These are phyloP conservation scores for Galago senegalensis DNA, from an alignment of 2,797 vertebrate genomes.

Conservation along the genomic window DNA sequence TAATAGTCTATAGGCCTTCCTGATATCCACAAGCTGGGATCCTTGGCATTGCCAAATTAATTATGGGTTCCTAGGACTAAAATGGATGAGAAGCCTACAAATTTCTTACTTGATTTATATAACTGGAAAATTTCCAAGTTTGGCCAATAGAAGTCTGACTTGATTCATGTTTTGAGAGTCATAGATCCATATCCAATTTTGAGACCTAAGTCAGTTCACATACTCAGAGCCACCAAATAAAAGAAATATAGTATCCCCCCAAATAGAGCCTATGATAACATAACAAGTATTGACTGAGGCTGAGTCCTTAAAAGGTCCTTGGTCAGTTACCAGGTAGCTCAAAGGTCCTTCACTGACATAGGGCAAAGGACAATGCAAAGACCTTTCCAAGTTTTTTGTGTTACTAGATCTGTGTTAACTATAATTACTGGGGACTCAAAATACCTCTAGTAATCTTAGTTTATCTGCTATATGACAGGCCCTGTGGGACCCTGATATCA, in stretches of 20 bases:
- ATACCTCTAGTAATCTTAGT: not conserved
- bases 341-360: not conserved
- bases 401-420: not conserved
- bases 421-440: not conserved
- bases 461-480: not conserved
- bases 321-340: not conserved
- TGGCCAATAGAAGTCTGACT: not conserved
- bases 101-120: slow-evolving; percentile 9
- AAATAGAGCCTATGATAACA: not conserved
- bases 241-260: not conserved
- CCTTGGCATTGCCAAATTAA: not conserved
- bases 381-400: not conserved
- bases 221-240: not conserved
- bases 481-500: not conserved
- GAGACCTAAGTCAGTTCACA: not conserved
- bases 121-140: not conserved
- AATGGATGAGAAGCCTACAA: not conserved
- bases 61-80: not conserved
- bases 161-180: not conserved
- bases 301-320: not conserved
- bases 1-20: not conserved
- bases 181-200: not conserved
- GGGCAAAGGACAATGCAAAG: not conserved
- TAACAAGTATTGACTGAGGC: not conserved
- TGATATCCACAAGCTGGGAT: not conserved